Evolutionary conservation across 2,797 vertebrate species (phyloP).

Genomic region (Smutsia temminckii): DNA sequence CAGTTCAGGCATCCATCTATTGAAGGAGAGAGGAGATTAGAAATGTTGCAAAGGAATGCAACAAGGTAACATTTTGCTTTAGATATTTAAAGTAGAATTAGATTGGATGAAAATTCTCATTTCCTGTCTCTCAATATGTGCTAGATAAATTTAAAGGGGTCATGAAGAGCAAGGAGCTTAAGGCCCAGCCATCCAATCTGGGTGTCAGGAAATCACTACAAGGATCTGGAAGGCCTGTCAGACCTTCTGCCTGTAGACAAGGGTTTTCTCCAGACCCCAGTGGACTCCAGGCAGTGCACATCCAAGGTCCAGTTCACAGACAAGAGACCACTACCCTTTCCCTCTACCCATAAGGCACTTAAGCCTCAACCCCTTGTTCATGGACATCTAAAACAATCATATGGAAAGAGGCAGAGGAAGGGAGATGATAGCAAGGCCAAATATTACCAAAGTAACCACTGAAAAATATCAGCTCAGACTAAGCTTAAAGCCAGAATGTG

Average conservation of each 20-base stretch:
- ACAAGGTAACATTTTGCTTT: background rate
- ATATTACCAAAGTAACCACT: background rate
- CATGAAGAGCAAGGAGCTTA: background rate
- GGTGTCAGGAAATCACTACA: background rate
- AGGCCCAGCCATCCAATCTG: background rate
- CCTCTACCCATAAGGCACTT: background rate
- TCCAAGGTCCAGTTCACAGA: background rate
- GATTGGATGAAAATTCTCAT: background rate
- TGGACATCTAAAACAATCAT: background rate
- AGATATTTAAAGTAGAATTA: background rate
- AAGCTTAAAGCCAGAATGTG: background rate
- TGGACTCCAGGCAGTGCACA: too few species aligned
- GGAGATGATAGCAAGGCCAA: background rate
- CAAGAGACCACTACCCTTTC: background rate
- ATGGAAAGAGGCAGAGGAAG: background rate
- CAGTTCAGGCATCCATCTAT: background rate
- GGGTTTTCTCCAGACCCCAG: background rate
- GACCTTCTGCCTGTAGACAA: background rate
- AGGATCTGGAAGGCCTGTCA: background rate
- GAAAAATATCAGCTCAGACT: background rate
- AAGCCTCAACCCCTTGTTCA: background rate
- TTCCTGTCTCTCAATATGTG: background rate
- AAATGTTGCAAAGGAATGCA: background rate
- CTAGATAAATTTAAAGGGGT: background rate
- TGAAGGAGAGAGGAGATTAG: background rate